Base-by-base conservation (phyloP, 2,113 vertebrate genomes). In the Solea solea region DNA sequence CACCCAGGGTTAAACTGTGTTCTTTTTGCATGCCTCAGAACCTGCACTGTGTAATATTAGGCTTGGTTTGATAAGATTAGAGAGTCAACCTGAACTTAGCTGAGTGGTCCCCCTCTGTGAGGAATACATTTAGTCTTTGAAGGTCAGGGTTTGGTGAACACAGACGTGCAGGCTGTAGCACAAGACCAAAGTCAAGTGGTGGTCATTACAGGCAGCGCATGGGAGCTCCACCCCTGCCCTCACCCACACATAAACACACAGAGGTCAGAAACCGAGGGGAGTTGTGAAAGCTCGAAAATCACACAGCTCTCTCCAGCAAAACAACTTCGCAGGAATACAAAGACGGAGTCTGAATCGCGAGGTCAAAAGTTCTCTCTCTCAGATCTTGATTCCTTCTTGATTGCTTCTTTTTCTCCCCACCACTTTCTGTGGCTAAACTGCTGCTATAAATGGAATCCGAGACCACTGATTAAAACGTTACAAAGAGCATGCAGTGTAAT, bases 241-340 rank as follows among this genome's bases (percentile, higher is more conserved):
- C 34, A 34, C 9, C 58, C 56, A 15, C 14, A 4, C 45, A 61
- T 45, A 80, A 75, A 52, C 62, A 74, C 59, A 69, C 54, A 28
- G 61, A 64, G 63, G 84, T 72, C 58, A 57, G 69, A 89, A 56
- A 90, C 82, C 74, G 65, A 60, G 46, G 63, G 58, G 60, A 74
- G 61, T 8, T 76, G 56, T 54, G 78, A 83, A 80, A 86, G 75
- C 67, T 61, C 7, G 54, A 85, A 21, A 83, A 78, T 80, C 63
- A 56, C 42, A 74, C 45, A 52, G 46, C 34, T 75, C 62, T 70
- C 52, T 80, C 42, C 3, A 67, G 78, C 56, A 85, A 59, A 64
- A 25, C 40, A 25, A 45, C 68, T 69, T 81, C 55, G 13, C 65
- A 58, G 76, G 84, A 82, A 79, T 80, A 78, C 49, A 54, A 72